Evolutionary conservation across 1,140 invertebrate genomes (phyloP), one percentile per base, ranked within the genome.

Genomic region (Halyomorpha halys): DNA sequence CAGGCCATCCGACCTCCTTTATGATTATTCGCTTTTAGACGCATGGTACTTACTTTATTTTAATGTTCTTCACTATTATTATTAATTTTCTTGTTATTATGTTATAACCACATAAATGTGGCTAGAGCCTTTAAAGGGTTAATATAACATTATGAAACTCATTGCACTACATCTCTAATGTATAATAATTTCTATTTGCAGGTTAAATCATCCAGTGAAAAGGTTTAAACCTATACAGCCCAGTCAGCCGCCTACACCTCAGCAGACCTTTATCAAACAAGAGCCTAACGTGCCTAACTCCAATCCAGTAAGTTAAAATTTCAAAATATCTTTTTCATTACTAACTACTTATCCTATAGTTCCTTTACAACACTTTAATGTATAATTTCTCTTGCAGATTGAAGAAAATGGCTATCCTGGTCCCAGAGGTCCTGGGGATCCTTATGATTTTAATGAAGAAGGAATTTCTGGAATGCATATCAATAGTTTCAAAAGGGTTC

Each of bases 201-300:
- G 85, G 85, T 77, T 92, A 64, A 86, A 91, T 74, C 87, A 91
- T 78, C 89, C 90, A 0, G 88, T 92, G 39, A 94, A 94, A 74
- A 83, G 85, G 69, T 87, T 90, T 73, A 91, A 81, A 67, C 69
- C 74, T 30, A 66, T 67, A 47, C 84, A 83, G 72, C 79, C 80
- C 34, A 77, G 81, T 45, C 82, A 82, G 70, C 77, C 79, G 64
- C 81, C 83, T 71, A 27, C 61, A 8, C 68, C 59, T 39, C 64
- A 63, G 59, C 67, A 68, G 60, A 51, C 54, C 8, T 63, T 65
- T 30, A 63, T 68, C 62, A 70, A 69, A 68, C 67, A 68, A 66
- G 69, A 70, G 56, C 62, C 65, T 5, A 30, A 27, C 59, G 15
- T 62, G n/a, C 49, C 66, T 19, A 61, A 56, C n/a, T 6, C 47